Evolutionary conservation across 2,888 invertebrate genomes (phyloP).

Genomic region (Conistra vaccinii): DNA sequence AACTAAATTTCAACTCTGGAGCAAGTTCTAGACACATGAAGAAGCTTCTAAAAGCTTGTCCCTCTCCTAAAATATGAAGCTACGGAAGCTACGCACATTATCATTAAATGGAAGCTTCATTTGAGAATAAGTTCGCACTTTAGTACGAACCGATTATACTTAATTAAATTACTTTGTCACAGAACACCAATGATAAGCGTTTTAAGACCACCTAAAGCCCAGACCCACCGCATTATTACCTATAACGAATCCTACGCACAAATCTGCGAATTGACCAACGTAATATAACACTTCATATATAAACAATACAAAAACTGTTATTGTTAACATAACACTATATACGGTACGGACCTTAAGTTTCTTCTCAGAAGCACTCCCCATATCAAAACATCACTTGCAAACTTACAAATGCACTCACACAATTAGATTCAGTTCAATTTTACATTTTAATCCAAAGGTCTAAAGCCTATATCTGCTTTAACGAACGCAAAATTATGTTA

Average conservation of each 20-base stretch:
- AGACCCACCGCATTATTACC: conserved; percentile 74
- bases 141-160: conserved; percentile 15
- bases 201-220: conserved; percentile 72
- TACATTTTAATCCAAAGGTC: conserved; percentile 52
- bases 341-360: conserved; percentile 79
- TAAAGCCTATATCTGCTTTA: conserved; percentile 51
- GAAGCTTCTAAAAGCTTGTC: background rate
- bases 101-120: background rate
- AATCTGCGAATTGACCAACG: conserved; percentile 83
- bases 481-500: conserved; percentile 66
- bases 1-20: background rate
- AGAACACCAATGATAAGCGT: conserved; percentile 59
- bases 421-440: conserved; percentile 37
- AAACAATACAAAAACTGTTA: conserved; percentile 84
- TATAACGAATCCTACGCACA: conserved; percentile 83
- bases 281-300: conserved; percentile 77
- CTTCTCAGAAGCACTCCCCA: conserved; percentile 79
- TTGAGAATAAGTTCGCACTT: background rate
- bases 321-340: conserved; percentile 75
- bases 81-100: background rate
- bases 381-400: conserved; percentile 77
- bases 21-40: background rate
- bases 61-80: background rate
- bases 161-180: conserved; percentile 27
- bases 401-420: conserved; percentile 44